Conservation (phyloP, 64 coral and sea anemone genomes). For the Stichodactyla helianthus region DNA sequence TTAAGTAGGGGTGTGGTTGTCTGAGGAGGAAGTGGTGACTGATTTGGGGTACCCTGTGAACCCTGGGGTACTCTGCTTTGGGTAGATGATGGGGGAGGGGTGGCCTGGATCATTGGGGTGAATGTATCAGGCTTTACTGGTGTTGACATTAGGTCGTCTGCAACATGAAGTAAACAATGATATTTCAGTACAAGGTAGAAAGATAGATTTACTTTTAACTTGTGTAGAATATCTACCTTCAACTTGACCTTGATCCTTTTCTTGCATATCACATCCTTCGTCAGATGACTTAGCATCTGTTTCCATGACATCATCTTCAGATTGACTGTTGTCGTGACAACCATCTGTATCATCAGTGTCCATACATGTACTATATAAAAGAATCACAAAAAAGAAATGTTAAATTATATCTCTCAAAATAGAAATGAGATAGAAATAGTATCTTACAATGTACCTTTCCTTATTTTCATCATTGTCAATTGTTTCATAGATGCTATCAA, state of each 20-base stretch:
- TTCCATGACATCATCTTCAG: conserved; percentile 4
- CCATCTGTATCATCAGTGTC: neutral
- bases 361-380: conserved; percentile 4
- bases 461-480: neutral
- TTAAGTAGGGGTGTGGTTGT: conserved; percentile 63
- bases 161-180: conserved; percentile 8
- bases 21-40: conserved; percentile 46
- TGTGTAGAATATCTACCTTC: neutral
- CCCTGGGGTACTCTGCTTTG: neutral
- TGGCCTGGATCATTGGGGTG: conserved; percentile 69
- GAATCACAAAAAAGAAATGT: neutral
- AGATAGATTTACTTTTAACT: no score
- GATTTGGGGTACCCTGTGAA: neutral
- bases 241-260: neutral
- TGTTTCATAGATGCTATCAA: conserved; percentile 12
- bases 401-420: neutral
- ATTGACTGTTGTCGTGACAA: conserved; percentile 20
- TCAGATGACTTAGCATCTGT: neutral
- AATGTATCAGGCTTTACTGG: conserved; percentile 71
- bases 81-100: conserved; percentile 12
- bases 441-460: neutral
- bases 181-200: no score
- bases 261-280: neutral
- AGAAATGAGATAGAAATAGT: neutral
- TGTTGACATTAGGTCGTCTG: conserved; percentile 40